These are phyloP conservation scores for Dimorphilus gyrociliatus DNA, from an alignment of 2,888 invertebrate species.

Conservation along the genomic window DNA sequence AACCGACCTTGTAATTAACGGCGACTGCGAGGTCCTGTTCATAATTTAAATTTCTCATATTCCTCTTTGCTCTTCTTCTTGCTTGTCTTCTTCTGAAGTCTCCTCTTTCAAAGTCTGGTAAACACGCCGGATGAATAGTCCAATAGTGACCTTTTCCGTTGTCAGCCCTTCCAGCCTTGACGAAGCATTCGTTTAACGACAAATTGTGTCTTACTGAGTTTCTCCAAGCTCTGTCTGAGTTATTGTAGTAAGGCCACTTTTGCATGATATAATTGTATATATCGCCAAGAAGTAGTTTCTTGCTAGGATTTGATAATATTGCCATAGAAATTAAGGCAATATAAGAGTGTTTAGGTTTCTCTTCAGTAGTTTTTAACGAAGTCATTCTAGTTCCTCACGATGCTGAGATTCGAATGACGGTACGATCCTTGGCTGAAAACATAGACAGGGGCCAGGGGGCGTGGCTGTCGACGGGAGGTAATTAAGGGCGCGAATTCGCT, in stretches of 20 bases:
- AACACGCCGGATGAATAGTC: slow-evolving; percentile 92
- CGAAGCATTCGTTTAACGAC: slow-evolving; percentile 30
- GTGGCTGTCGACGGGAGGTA: no score
- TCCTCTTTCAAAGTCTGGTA: slow-evolving; percentile 86
- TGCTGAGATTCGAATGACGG: no score
- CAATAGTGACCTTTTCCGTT: slow-evolving; percentile 97
- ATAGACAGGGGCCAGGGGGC: no score
- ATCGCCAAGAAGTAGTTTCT: slow-evolving; percentile 27
- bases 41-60: no score
- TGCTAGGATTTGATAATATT: slow-evolving; percentile 22
- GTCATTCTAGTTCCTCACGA: no score
- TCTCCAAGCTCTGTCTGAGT: slow-evolving; percentile 27
- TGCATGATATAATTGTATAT: slow-evolving; percentile 32
- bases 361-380: no score
- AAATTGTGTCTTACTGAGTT: slow-evolving; percentile 33
- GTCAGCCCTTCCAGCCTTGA: slow-evolving; percentile 26
- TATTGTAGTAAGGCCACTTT: slow-evolving; percentile 26
- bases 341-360: slow-evolving; percentile 25
- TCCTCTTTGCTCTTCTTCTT: slow-evolving; percentile 71
- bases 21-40: no score
- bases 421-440: no score
- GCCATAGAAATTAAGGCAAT: slow-evolving; percentile 33
- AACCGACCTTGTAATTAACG: no score
- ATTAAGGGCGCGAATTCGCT: no score
- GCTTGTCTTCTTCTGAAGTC: slow-evolving; percentile 89